Base-by-base conservation (phyloP, 2,888 invertebrate genomes). In the Strigamia maritima region DNA sequence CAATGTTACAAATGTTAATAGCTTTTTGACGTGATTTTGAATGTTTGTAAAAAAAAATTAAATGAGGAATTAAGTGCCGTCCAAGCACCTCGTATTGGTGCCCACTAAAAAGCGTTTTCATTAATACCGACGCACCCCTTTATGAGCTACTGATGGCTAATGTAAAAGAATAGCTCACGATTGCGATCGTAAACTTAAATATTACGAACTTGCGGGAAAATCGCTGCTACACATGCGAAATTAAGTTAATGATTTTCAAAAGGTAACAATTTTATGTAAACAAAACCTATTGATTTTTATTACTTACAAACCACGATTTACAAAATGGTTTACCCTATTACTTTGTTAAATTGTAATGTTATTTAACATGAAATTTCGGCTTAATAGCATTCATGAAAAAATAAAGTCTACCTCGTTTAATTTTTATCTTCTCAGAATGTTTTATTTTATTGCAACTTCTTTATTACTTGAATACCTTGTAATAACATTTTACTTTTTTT, bases 131-230 rank as follows among this genome's bases (percentile, higher is more conserved):
- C 35, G 75, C 40, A 24, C 49, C 28, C 44, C 14, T 28, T 49
- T 49, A 77, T 49, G 77, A 77, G 49, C 44, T 77, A 49, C 49
- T 77, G 28, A 40, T 77, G 49, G 77, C 28, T 49, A 77, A 77
- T 77, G 49, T 28, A 77, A 22, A 77, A 77, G 49, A 77, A 77
- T 77, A 28, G 40, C 44, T 28, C 77, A 77, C 22, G 4, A 77
- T 49, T 77, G 16, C 77, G 49, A 49, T 77, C 77, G 44, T 77
- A 77, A 77, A 77, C 40, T 77, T 77, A 44, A 77, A 75, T 26
- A 40, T 75, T 40, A 14, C 75, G 26, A 14, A 35, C 75, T 4
- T 35, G 40, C 12, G 10, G 76, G 14, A n/a, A 75, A 35, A 40
- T 35, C 35, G 76, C 28, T 70, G 28, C 70, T 70, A 1, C 70